A percentile compares a stretch with the other conserved stretches of the same genome.
These are phyloP conservation scores for Rhinophrynus dorsalis DNA, from an alignment of 2,797 vertebrate species.

Conservation along the genomic window DNA sequence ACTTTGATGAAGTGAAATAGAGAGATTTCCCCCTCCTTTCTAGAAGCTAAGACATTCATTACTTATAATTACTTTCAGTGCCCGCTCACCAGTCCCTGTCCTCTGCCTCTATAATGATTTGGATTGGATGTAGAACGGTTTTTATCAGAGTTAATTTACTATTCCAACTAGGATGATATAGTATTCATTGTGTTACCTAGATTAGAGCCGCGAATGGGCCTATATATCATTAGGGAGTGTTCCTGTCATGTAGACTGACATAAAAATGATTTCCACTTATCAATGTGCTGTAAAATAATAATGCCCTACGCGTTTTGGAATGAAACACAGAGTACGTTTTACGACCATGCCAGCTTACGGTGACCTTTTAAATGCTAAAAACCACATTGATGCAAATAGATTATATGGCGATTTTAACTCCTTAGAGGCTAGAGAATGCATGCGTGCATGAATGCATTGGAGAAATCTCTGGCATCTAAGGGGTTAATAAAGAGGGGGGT, in stretches of 20 bases:
- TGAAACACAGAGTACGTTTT: not conserved
- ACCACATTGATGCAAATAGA: not conserved
- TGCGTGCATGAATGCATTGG: too few species aligned
- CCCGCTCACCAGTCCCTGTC: slow-evolving; percentile 67
- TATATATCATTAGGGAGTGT: slow-evolving; percentile 66
- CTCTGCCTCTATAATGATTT: slow-evolving; percentile 67
- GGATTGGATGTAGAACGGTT: slow-evolving; percentile 72
- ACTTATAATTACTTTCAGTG: slow-evolving; percentile 68
- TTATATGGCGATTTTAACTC: too few species aligned
- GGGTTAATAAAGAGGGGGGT: too few species aligned
- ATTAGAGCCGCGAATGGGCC: slow-evolving; percentile 71
- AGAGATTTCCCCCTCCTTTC: slow-evolving; percentile 40
- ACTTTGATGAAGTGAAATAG: slow-evolving; percentile 60
- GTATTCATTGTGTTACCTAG: slow-evolving; percentile 72
- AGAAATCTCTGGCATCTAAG: too few species aligned
- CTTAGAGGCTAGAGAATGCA: too few species aligned
- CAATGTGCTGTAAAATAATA: slow-evolving; percentile 52
- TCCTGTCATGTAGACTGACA: slow-evolving; percentile 56
- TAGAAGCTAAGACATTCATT: slow-evolving; percentile 71
- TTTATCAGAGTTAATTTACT: slow-evolving; percentile 76
- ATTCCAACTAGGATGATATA: slow-evolving; percentile 75
- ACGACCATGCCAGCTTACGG: not conserved
- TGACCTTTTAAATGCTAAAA: not conserved
- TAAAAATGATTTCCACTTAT: slow-evolving; percentile 61
- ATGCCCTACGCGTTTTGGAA: not conserved